These are phyloP conservation scores for Hypotaenidia philippensis DNA, from an alignment of 2,797 vertebrate species.

Conservation along the genomic window DNA sequence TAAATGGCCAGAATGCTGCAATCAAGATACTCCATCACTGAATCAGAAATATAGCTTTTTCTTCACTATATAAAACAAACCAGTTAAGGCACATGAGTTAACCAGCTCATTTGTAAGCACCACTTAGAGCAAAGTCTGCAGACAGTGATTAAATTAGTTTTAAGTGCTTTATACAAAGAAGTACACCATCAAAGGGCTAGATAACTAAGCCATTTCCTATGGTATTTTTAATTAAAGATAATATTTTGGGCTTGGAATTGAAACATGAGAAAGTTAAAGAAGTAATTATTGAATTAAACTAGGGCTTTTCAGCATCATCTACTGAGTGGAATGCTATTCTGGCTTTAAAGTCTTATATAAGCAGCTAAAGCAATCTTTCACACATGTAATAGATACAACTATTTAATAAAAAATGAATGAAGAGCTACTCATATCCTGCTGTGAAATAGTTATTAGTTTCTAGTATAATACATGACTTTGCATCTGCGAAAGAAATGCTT, in stretches of 20 bases:
- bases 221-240: constrained; percentile 40
- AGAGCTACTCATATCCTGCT: constrained; percentile 24
- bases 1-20: neutral
- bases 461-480: constrained; percentile 20
- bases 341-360: constrained; percentile 5
- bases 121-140: neutral
- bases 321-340: neutral
- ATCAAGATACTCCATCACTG: neutral
- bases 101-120: constrained; percentile 17
- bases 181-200: neutral
- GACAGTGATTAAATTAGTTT: constrained; percentile 20
- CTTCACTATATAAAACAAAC: neutral
- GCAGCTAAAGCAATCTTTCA: constrained; percentile 33
- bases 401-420: constrained; percentile 65
- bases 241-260: constrained; percentile 18
- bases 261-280: neutral
- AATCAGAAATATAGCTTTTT: neutral
- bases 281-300: constrained; percentile 32
- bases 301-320: neutral
- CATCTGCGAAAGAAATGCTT: constrained; percentile 21
- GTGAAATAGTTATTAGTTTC: constrained; percentile 36
- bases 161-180: constrained; percentile 7
- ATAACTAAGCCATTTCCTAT: neutral
- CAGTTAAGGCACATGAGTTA: neutral
- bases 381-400: constrained; percentile 51